Base-by-base conservation (phyloP, 2,113 vertebrate genomes). In the Dicentrarchus labrax region DNA sequence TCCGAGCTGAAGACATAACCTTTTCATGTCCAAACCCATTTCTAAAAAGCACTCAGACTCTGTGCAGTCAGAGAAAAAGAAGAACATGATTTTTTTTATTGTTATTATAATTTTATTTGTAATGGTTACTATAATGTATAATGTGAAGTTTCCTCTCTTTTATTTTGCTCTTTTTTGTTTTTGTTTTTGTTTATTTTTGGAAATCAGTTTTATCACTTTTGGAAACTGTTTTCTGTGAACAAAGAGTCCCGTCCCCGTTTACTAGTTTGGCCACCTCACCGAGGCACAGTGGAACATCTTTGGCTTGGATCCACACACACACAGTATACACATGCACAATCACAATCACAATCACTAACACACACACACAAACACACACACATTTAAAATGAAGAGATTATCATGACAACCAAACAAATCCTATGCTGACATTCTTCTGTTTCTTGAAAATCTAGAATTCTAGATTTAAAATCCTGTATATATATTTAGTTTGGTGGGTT, bases 1-100 rank as follows among this genome's bases (percentile, higher is more conserved):
- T 87, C 76, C 62, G 65, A 78, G 86, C 90, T 88, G 91, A 90
- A 92, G 83, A 92, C 65, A 5, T 84, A 93, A 91, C 86, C 86
- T 85, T 78, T 94, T 94, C 56, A 95, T 93, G 94, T 97, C 96
- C 96, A 95, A 96, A 96, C 95, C 95, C 95, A 93, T 95, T 97
- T 97, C 96, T 96, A 95, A 82, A 76, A 98, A 97, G 96, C 96
- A 97, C 97, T 97, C 97, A 96, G 96, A 97, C 96, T 97, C 96
- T 97, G 96, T 95, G 96, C 94, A 91, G 83, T 91, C 94, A 91
- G 91, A 94, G 96, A 94, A 95, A 94, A 95, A 95, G 94, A 94
- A 95, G 95, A 93, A 94, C 86, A 88, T 85, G 60, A 85, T 82
- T 86, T 85, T 89, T 86, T 83, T 82, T 76, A 85, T 90, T 87